Conservation (phyloP, 2,113 vertebrate genomes). For the Fukomys damarensis region DNA sequence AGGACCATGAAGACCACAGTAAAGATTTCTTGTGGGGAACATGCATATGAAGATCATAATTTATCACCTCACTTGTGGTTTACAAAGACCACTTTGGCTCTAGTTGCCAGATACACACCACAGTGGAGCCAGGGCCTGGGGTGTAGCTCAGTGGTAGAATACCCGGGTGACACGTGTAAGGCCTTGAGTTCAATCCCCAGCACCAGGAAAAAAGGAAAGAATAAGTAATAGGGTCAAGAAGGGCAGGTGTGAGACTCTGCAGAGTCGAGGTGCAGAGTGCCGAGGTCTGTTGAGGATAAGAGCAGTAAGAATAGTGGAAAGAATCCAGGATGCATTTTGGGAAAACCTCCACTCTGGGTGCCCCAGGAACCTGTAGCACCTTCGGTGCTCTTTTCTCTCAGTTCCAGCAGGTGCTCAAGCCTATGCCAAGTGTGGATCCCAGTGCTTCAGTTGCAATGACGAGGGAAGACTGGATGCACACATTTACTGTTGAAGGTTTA, state of each 20-base stretch:
- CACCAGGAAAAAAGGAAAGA: not conserved
- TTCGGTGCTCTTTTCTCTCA: not conserved
- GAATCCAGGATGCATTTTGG: not conserved
- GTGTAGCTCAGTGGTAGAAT: not conserved
- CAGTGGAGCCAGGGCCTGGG: not conserved
- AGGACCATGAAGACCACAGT: not conserved
- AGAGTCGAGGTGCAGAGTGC: not conserved
- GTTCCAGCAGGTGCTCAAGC: not conserved
- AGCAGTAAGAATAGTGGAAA: not conserved
- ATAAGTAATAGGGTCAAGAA: not conserved
- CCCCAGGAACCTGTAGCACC: not conserved
- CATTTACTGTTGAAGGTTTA: not conserved
- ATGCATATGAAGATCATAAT: not conserved
- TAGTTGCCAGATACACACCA: no score
- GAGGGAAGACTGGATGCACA: not conserved
- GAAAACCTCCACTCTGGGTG: accelerated
- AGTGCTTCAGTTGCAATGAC: not conserved
- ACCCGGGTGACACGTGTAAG: not conserved
- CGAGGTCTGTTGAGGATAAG: not conserved
- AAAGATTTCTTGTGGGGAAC: not conserved
- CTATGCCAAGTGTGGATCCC: not conserved
- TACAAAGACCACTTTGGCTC: not conserved
- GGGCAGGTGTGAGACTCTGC: not conserved
- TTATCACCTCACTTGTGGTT: not conserved
- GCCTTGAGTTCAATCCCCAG: not conserved